Conservation (phyloP, 2,113 vertebrate species). For the Alligator mississippiensis region DNA sequence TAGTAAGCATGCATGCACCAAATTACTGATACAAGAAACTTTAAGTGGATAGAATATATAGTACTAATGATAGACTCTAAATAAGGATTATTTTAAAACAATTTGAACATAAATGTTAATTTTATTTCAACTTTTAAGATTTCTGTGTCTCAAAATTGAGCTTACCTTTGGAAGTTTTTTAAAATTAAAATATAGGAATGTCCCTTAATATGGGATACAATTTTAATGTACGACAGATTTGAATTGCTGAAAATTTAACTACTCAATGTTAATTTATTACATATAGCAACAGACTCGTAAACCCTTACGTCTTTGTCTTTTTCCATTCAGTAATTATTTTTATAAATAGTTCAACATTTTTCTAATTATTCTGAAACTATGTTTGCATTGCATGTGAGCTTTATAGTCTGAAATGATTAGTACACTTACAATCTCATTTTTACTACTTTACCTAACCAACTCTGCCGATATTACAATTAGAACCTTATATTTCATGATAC, state of each 20-base stretch:
- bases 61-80: background rate
- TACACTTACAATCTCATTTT: background rate
- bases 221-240: background rate
- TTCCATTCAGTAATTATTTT: background rate
- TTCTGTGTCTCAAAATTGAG: background rate
- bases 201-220: background rate
- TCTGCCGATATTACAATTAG: background rate
- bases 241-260: background rate
- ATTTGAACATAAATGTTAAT: background rate
- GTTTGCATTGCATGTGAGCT: background rate
- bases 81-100: background rate
- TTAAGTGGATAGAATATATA: background rate
- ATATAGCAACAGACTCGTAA: background rate
- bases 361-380: background rate
- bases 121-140: background rate
- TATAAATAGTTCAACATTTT: background rate
- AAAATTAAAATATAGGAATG: background rate
- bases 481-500: constrained; percentile 32
- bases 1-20: background rate
- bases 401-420: background rate
- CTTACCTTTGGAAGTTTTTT: background rate
- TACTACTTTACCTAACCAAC: background rate
- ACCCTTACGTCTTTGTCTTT: background rate
- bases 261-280: background rate
- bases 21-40: background rate